These are phyloP conservation scores for Girardinichthys multiradiatus DNA, from an alignment of 2,113 vertebrate genomes.

Conservation along the genomic window DNA sequence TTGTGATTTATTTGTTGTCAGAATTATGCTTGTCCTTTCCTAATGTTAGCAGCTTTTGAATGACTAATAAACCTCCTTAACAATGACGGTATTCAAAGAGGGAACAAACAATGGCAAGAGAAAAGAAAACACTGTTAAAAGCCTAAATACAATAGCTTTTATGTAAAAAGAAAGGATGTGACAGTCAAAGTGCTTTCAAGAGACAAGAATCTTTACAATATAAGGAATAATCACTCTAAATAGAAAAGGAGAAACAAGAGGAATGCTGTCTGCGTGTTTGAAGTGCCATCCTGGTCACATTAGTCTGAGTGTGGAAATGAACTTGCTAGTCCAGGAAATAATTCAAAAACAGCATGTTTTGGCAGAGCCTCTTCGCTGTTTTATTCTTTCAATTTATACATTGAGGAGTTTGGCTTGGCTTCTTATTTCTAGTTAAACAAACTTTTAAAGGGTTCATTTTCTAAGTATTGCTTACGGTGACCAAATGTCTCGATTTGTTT, in stretches of 20 bases:
- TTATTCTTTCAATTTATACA: too few species aligned
- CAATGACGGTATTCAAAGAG: conserved; percentile 50
- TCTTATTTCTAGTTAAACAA: too few species aligned
- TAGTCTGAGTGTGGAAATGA: too few species aligned
- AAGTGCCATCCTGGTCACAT: too few species aligned
- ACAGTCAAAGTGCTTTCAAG: conserved; percentile 40
- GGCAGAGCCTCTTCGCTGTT: too few species aligned
- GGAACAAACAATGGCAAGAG: conserved; percentile 19
- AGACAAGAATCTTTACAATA: conserved; percentile 49
- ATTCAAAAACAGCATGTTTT: too few species aligned
- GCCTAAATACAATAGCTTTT: conserved; percentile 54
- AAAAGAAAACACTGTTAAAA: conserved; percentile 46
- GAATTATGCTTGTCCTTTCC: neutral
- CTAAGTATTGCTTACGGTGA: too few species aligned
- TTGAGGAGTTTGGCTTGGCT: too few species aligned
- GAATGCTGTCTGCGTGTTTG: too few species aligned
- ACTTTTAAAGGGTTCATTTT: too few species aligned
- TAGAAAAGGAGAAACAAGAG: neutral
- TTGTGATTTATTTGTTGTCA: conserved; percentile 6
- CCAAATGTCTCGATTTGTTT: too few species aligned
- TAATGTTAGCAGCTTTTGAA: conserved; percentile 23
- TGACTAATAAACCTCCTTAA: conserved; percentile 35
- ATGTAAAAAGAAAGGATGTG: conserved; percentile 52
- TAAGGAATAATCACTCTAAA: conserved; percentile 46
- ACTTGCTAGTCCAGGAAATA: too few species aligned